Conservation (phyloP, 2,797 vertebrate species). For the Myripristis murdjan region DNA sequence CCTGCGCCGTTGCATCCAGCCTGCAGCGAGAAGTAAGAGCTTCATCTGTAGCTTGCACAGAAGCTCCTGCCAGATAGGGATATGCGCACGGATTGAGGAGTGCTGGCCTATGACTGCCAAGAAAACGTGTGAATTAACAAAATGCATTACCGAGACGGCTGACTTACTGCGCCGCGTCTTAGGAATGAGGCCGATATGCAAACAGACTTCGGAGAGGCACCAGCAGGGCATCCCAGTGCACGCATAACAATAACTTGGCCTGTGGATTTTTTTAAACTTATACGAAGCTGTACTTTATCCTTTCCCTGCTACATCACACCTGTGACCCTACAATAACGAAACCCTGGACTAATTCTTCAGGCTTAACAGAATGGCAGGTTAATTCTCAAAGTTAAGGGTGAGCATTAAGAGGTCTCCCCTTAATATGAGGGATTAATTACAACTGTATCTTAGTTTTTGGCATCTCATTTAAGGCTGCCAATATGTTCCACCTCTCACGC, state of each 20-base stretch:
- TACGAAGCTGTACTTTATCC: conserved; percentile 53
- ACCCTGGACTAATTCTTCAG: conserved; percentile 48
- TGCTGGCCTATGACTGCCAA: conserved; percentile 62
- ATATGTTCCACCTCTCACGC: conserved; percentile 44
- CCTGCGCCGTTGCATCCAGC: conserved; percentile 58
- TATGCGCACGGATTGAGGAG: conserved; percentile 49
- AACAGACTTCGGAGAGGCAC: conserved; percentile 52
- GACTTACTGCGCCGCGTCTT: conserved; percentile 31
- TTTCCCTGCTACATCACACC: conserved; percentile 56
- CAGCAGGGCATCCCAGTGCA: conserved; percentile 37
- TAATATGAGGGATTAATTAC: conserved; percentile 61
- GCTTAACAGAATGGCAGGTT: conserved; percentile 62
- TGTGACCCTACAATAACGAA: conserved; percentile 50
- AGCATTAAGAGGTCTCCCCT: conserved; percentile 47
- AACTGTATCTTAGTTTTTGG: conserved; percentile 34
- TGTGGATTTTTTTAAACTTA: conserved; percentile 46
- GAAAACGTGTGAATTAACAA: conserved; percentile 71
- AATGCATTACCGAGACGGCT: conserved; percentile 47
- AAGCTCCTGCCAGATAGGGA: conserved; percentile 61
- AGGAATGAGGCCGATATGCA: conserved; percentile 39
- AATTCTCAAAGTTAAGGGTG: conserved; percentile 64
- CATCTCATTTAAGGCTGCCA: conserved; percentile 55
- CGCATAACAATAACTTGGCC: conserved; percentile 62
- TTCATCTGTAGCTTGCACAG: conserved; percentile 46
- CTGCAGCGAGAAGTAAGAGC: conserved; percentile 65